Conservation (phyloP, 2,888 invertebrate species). For the Marronus borbonicus region DNA sequence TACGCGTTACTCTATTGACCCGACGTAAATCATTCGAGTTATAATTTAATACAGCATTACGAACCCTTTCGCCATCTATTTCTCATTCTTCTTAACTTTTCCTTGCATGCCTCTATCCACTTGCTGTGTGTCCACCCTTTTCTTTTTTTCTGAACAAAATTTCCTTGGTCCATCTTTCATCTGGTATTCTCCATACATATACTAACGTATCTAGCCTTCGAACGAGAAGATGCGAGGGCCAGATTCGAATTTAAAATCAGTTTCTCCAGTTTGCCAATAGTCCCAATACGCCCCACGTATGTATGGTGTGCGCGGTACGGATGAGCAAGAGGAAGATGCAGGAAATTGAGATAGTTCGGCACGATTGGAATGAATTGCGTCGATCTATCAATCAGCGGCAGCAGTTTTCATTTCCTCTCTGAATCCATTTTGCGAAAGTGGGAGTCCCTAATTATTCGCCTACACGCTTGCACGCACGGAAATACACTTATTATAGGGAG, state of each 20-base stretch:
- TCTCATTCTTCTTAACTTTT: no score
- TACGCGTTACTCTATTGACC: no score
- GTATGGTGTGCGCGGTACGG: neutral
- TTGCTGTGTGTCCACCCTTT: no score
- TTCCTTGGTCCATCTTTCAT: no score
- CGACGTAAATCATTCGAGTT: no score
- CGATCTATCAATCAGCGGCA: conserved; percentile 2
- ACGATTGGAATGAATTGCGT: conserved; percentile 9
- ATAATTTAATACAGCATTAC: no score
- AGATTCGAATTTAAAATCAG: conserved; percentile 2
- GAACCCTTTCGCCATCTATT: no score
- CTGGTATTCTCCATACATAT: no score
- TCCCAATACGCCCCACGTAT: neutral
- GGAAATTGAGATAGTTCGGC: conserved; percentile 20
- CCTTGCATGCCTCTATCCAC: no score
- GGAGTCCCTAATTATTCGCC: neutral
- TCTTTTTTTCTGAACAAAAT: no score
- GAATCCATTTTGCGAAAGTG: neutral
- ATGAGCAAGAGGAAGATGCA: neutral
- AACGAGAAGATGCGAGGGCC: neutral
- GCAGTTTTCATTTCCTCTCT: conserved; percentile 9
- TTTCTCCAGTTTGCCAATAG: neutral
- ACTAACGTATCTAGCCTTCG: neutral
- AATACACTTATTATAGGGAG: neutral
- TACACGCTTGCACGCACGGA: neutral